Evolutionary conservation across 2,888 invertebrate species (phyloP).

Genomic region (Tanytarsus gracilentus): DNA sequence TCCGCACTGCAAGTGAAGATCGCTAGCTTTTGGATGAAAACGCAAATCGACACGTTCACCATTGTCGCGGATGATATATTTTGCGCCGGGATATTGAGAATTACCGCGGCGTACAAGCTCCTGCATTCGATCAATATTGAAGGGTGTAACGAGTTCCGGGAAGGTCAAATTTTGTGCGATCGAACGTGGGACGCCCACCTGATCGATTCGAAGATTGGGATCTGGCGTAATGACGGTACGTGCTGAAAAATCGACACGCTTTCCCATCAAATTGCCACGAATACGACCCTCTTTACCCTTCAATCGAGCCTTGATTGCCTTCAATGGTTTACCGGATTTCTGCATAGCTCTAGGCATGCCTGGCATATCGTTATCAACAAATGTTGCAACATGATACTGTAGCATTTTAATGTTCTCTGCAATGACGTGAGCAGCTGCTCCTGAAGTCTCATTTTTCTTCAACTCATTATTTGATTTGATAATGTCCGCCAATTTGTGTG

Average conservation of each 20-base stretch:
- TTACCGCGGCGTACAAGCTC: conserved; percentile 94
- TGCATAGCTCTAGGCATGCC: conserved; percentile 97
- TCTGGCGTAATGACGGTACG: conserved; percentile 97
- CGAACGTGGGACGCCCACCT: conserved; percentile 95
- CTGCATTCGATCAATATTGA: conserved; percentile 87
- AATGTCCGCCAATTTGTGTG: conserved; percentile 96
- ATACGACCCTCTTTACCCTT: conserved; percentile 99
- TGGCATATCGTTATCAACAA: conserved; percentile 89
- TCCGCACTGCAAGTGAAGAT: conserved; percentile 91
- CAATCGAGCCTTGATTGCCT: conserved; percentile 90
- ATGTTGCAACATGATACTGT: conserved; percentile 96
- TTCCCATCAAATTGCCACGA: conserved; percentile 99
- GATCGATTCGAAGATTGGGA: conserved; percentile 88
- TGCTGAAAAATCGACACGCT: conserved; percentile 98
- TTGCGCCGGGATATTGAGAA: conserved; percentile 98
- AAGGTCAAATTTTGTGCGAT: conserved; percentile 99
- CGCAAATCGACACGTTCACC: conserved; percentile 96
- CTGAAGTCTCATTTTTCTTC: conserved; percentile 87
- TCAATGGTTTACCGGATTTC: conserved; percentile 96
- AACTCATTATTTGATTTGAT: conserved; percentile 97
- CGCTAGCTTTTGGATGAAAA: conserved; percentile 95
- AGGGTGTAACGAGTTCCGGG: conserved; percentile 98
- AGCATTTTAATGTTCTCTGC: conserved; percentile 95
- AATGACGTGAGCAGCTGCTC: conserved; percentile 95
- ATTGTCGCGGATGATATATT: conserved; percentile 97